Conservation (phyloP, 2,797 vertebrate species). For the Ptychadena robeensis region DNA sequence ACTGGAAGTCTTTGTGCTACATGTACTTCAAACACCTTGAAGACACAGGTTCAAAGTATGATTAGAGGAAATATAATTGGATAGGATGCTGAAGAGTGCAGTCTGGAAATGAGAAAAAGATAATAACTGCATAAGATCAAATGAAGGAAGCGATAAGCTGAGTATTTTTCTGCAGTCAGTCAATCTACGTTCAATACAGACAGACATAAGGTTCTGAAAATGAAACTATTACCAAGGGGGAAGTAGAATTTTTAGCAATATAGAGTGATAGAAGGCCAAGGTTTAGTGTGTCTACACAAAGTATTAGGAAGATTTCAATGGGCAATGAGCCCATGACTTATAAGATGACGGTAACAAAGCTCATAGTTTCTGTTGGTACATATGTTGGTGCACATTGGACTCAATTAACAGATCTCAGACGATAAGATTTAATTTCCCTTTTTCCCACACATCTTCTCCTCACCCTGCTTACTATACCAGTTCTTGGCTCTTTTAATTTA, state of each 20-base stretch:
- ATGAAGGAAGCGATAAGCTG: constrained; percentile 13
- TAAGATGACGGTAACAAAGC: too few species aligned
- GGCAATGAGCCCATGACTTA: too few species aligned
- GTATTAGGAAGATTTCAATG: neutral
- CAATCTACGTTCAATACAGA: neutral
- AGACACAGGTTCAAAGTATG: constrained; percentile 27
- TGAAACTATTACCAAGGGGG: neutral
- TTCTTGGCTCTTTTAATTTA: too few species aligned
- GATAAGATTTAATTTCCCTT: too few species aligned
- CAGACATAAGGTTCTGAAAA: neutral
- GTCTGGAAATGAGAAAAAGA: constrained; percentile 42
- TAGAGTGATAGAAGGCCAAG: neutral
- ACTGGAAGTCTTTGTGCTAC: constrained; percentile 12
- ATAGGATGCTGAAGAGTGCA: constrained; percentile 33
- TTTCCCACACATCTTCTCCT: too few species aligned
- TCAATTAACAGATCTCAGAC: too few species aligned
- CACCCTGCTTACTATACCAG: too few species aligned
- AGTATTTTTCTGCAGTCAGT: constrained; percentile 8
- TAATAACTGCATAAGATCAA: constrained; percentile 16
- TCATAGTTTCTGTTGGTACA: too few species aligned
- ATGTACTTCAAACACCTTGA: constrained; percentile 39
- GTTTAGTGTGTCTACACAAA: neutral
- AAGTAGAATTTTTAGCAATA: neutral
- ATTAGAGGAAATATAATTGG: constrained; percentile 43
- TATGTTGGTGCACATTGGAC: too few species aligned